phyloP scores from a whole-genome alignment of 2,888 invertebrate species.

The Stegana nigrithorax region DNA sequence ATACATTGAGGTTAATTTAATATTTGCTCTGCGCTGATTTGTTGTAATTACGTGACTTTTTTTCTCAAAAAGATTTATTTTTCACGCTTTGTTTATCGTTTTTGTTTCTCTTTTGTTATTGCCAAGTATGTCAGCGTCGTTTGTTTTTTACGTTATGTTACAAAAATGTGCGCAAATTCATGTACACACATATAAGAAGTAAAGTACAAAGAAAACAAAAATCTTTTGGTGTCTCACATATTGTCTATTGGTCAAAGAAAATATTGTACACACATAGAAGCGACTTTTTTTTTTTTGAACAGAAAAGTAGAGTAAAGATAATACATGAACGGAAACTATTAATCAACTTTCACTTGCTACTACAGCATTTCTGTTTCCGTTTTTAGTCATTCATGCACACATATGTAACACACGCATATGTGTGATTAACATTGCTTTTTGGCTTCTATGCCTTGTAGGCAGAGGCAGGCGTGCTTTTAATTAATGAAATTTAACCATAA shows the following conservation, averaged over 20 bases:
- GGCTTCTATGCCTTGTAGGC: too few species aligned
- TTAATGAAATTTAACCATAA: background rate
- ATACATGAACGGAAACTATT: slow-evolving; percentile 55
- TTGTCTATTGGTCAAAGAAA: slow-evolving; percentile 26
- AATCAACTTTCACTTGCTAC: slow-evolving; percentile 52
- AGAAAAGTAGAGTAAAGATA: slow-evolving; percentile 22
- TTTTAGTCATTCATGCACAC: too few species aligned
- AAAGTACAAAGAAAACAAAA: slow-evolving; percentile 35
- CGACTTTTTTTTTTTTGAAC: background rate
- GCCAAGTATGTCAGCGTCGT: background rate
- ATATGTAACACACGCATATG: too few species aligned
- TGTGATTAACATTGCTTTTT: too few species aligned
- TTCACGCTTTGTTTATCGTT: background rate
- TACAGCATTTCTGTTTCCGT: slow-evolving; percentile 27
- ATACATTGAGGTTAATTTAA: background rate
- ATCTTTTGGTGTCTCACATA: background rate
- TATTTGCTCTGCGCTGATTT: too few species aligned
- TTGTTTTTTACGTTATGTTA: too few species aligned
- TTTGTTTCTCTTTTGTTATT: background rate
- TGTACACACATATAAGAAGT: background rate
- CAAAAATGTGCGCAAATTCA: background rate
- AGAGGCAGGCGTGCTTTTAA: background rate
- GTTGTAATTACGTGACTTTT: background rate
- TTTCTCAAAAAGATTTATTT: too few species aligned
- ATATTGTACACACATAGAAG: slow-evolving; percentile 8